These are phyloP conservation scores for Sarcophaga peregrina DNA, from an alignment of 1,140 invertebrate species.

Conservation along the genomic window DNA sequence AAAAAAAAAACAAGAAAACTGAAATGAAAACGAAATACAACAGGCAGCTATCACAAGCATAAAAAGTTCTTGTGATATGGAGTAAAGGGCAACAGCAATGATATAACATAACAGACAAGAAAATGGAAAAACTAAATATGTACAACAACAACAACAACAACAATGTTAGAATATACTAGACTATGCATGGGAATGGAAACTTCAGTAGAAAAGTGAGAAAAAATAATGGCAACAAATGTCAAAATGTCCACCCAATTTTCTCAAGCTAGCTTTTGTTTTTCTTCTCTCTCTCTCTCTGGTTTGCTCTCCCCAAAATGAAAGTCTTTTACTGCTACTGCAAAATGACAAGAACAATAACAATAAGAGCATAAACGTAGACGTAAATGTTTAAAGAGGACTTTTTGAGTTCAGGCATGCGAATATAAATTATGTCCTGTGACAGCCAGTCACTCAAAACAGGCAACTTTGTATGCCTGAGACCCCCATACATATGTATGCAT, in stretches of 20 bases:
- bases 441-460: slow-evolving; percentile 30
- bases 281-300: background rate
- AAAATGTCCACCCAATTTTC: slow-evolving; percentile 40
- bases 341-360: too few relatives aligned
- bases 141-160: background rate
- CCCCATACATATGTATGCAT: background rate
- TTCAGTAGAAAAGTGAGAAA: slow-evolving; percentile 17
- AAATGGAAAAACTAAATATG: slow-evolving; percentile 3
- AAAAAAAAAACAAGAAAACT: too few relatives aligned
- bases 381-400: slow-evolving; percentile 35
- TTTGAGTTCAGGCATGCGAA: slow-evolving; percentile 43
- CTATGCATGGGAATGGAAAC: background rate
- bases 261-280: slow-evolving; percentile 1
- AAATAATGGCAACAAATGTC: slow-evolving; percentile 33
- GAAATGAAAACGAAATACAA: background rate
- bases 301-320: background rate
- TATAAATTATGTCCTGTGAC: slow-evolving; percentile 47
- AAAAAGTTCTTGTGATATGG: slow-evolving; percentile 2
- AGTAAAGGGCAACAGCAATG: background rate
- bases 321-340: slow-evolving; percentile 11
- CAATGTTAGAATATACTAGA: background rate
- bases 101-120: background rate
- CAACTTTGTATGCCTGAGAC: background rate
- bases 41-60: slow-evolving; percentile 10
- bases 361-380: background rate